These are phyloP conservation scores for Tyria jacobaeae DNA, from an alignment of 2,888 invertebrate species.

Conservation along the genomic window DNA sequence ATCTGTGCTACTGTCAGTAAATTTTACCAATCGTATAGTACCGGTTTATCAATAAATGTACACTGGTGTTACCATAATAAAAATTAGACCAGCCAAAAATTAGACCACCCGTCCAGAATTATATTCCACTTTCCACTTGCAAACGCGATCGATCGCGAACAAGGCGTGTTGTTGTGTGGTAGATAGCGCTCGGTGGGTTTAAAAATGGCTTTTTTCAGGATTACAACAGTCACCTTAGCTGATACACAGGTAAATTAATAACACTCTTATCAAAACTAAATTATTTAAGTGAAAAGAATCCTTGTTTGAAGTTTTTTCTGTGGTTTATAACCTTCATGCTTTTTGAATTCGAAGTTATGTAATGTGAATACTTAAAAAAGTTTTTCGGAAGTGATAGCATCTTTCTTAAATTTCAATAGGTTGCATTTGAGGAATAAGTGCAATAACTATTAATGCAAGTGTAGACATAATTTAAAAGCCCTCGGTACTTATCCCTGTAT, in stretches of 20 bases:
- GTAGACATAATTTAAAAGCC: constrained; percentile 8
- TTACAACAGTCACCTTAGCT: constrained; percentile 87
- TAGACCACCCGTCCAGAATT: background rate
- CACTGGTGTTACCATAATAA: constrained; percentile 2
- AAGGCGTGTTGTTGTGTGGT: constrained; percentile 64
- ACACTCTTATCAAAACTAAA: constrained; percentile 11
- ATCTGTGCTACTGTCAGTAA: too few species aligned
- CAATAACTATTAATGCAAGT: background rate
- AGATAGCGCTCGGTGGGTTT: constrained; percentile 73
- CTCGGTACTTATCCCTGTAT: constrained; percentile 21
- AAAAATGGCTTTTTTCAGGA: constrained; percentile 89
- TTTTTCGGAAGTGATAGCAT: constrained; percentile 56
- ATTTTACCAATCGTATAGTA: too few species aligned
- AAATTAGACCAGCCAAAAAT: background rate
- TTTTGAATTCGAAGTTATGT: constrained; percentile 68
- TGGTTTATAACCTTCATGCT: constrained; percentile 63
- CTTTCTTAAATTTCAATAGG: constrained; percentile 17
- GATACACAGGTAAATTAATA: constrained; percentile 87
- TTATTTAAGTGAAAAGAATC: constrained; percentile 8
- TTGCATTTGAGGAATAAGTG: constrained; percentile 12
- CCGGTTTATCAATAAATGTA: background rate
- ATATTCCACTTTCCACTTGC: constrained; percentile 53
- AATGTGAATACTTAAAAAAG: constrained; percentile 67
- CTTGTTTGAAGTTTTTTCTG: constrained; percentile 15
- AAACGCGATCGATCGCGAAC: constrained; percentile 73